These are phyloP conservation scores for Abscondita cerata DNA, from an alignment of 2,888 invertebrate genomes.

Conservation along the genomic window DNA sequence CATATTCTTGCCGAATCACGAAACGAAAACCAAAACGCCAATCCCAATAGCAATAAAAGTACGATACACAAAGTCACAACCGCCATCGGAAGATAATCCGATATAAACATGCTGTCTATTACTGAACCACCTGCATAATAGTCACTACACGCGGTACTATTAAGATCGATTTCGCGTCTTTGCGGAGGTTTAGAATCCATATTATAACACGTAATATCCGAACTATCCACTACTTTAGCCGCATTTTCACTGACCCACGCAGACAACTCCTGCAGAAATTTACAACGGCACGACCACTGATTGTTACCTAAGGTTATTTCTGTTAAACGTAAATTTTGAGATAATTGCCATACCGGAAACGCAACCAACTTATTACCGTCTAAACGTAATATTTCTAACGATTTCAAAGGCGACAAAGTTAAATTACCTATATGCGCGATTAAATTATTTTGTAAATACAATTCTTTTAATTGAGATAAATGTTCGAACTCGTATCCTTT, in stretches of 20 bases:
- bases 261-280: conserved; percentile 84
- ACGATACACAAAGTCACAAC: conserved; percentile 80
- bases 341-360: conserved; percentile 81
- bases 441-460: conserved; percentile 86
- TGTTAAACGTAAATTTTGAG: conserved; percentile 71
- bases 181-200: conserved; percentile 76
- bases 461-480: conserved; percentile 77
- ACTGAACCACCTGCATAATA: conserved; percentile 84
- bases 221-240: conserved; percentile 78
- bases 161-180: conserved; percentile 81
- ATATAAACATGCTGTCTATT: conserved; percentile 81
- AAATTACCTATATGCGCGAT: conserved; percentile 80
- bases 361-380: conserved; percentile 84
- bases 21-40: conserved; percentile 83
- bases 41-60: conserved; percentile 76
- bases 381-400: conserved; percentile 79
- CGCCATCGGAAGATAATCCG: conserved; percentile 85
- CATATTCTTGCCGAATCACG: conserved; percentile 86
- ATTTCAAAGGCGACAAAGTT: conserved; percentile 78
- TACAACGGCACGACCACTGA: conserved; percentile 90
- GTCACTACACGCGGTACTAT: conserved; percentile 86
- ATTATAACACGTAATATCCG: conserved; percentile 83
- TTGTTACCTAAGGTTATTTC: conserved; percentile 83
- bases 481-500: conserved; percentile 88
- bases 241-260: conserved; percentile 83